Conservation (phyloP, 2,113 vertebrate genomes). For the Suricata suricatta region DNA sequence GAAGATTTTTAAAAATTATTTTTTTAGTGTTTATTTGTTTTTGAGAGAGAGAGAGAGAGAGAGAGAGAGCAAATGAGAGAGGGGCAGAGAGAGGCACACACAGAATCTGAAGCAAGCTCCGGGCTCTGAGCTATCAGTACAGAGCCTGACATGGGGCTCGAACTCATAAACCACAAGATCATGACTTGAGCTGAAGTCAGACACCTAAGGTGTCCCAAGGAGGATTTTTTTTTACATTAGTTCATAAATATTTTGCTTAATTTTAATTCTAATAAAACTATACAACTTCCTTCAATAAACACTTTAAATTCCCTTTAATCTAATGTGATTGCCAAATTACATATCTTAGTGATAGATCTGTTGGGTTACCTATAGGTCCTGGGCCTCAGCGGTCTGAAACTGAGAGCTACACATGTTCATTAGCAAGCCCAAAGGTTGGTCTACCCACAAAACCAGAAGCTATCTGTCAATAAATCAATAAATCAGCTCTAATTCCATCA, state of each 20-base stretch:
- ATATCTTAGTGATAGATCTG: neutral
- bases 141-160: no score
- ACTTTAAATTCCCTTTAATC: constrained; percentile 29
- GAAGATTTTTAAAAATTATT: neutral
- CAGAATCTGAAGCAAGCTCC: no score
- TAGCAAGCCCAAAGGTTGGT: neutral
- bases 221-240: neutral
- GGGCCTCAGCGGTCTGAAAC: neutral
- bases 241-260: neutral
- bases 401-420: neutral
- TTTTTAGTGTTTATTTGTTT: no score
- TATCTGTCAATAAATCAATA: neutral
- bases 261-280: constrained; percentile 27
- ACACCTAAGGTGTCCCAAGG: no score
- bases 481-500: neutral
- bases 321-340: neutral
- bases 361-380: neutral
- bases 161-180: no score
- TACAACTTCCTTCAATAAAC: neutral
- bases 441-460: neutral
- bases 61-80: no score
- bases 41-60: no score
- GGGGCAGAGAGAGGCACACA: no score
- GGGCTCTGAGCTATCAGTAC: no score
- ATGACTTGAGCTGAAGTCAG: no score